Percentiles rank a stretch among this genome's conserved stretches.
Evolutionary conservation across 2,113 vertebrate genomes (phyloP).

Genomic region (Stercorarius parasiticus): DNA sequence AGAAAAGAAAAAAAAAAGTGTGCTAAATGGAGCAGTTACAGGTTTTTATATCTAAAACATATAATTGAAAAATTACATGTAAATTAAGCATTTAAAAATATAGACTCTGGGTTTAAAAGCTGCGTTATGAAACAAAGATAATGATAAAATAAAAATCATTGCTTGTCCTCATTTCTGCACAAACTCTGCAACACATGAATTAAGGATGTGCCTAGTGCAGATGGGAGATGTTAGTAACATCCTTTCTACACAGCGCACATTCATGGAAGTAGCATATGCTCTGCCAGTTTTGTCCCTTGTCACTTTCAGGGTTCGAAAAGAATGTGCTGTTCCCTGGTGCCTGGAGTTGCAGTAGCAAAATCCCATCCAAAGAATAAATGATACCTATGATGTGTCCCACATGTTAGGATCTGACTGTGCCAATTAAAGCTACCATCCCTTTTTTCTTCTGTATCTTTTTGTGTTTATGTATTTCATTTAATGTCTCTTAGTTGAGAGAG

Average conservation of each 20-base stretch:
- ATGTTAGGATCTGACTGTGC: background rate
- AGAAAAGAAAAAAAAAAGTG: background rate
- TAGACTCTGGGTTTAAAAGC: background rate
- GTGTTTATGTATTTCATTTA: background rate
- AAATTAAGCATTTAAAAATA: background rate
- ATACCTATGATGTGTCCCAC: background rate
- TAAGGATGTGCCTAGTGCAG: slow-evolving; percentile 60
- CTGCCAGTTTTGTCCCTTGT: slow-evolving; percentile 42
- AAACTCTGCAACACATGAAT: slow-evolving; percentile 51
- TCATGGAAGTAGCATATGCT: slow-evolving; percentile 56
- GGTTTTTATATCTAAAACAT: background rate
- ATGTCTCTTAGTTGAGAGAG: background rate
- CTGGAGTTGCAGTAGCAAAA: background rate
- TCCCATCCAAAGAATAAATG: background rate
- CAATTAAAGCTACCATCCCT: background rate
- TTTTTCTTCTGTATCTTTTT: background rate
- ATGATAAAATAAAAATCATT: slow-evolving; percentile 14
- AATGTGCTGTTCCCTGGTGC: slow-evolving; percentile 28
- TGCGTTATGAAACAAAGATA: background rate
- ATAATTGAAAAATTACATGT: background rate
- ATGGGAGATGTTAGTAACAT: slow-evolving; percentile 67
- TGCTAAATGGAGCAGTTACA: background rate
- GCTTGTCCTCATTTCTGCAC: slow-evolving; percentile 45
- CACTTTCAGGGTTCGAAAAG: slow-evolving; percentile 29
- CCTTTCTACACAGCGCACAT: background rate